Conservation (phyloP, 2,113 vertebrate genomes). For the Prolemur simus region DNA sequence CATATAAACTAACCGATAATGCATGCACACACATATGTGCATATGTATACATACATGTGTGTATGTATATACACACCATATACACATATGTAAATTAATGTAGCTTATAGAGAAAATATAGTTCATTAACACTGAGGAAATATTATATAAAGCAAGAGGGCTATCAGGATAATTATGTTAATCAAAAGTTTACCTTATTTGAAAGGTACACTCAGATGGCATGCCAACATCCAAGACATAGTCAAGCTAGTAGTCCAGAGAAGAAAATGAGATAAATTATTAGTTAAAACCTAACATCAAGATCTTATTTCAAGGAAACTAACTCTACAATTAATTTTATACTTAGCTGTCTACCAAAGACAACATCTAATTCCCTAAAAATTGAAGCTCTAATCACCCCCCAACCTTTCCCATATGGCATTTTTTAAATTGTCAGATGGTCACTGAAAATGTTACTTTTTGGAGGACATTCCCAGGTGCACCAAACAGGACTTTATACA, state of each 20-base stretch:
- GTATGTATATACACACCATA: not conserved
- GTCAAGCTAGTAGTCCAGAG: not conserved
- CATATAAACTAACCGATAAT: not conserved
- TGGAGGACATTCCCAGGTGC: not conserved
- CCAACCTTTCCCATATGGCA: not conserved
- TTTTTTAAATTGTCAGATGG: not conserved
- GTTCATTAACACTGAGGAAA: not conserved
- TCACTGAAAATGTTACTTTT: not conserved
- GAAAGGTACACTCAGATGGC: not conserved
- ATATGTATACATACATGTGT: not conserved
- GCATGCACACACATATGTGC: not conserved
- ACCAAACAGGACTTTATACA: not conserved
- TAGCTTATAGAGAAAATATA: not conserved
- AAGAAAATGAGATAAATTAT: slow-evolving; percentile 5
- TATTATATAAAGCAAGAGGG: not conserved
- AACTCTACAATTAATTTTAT: not conserved
- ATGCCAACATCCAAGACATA: not conserved
- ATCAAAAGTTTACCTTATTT: not conserved
- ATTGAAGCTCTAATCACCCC: not conserved
- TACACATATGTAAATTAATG: not conserved
- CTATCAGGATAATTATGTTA: not conserved
- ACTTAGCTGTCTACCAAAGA: not conserved
- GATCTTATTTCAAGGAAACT: not conserved
- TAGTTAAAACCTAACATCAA: not conserved
- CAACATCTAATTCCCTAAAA: not conserved